phyloP scores from a whole-genome alignment of 2,113 vertebrate species.

The Corydoras sp. region DNA sequence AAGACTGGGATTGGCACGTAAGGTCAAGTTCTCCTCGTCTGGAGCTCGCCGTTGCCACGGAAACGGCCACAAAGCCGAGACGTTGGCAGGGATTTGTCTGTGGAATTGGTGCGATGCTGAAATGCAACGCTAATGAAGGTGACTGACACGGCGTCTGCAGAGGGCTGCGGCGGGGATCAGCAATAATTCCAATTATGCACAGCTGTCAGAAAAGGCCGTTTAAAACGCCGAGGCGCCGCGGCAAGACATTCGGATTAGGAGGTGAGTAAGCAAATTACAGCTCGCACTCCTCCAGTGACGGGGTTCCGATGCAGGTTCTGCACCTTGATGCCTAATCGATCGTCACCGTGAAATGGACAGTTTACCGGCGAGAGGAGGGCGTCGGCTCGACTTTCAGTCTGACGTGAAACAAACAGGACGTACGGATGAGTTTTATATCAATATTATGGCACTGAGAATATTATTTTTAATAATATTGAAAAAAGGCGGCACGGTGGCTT shows the following conservation, averaged over 20 bases:
- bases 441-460: no score
- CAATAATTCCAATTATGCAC: neutral
- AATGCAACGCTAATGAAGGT: constrained; percentile 31
- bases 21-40: constrained; percentile 13
- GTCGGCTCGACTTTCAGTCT: no score
- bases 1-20: neutral
- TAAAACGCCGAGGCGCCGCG: constrained; percentile 8
- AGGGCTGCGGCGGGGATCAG: constrained; percentile 11
- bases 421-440: no score
- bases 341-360: no score
- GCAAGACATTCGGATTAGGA: constrained; percentile 18
- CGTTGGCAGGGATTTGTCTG: constrained; percentile 22
- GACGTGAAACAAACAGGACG: no score
- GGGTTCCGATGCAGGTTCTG: neutral
- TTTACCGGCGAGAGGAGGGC: no score
- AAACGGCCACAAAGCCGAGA: constrained; percentile 33
- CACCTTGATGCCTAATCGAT: neutral
- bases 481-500: no score
- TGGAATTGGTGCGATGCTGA: constrained; percentile 30
- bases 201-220: constrained; percentile 6
- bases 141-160: constrained; percentile 23
- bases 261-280: constrained; percentile 8
- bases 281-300: neutral
- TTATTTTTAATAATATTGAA: no score
- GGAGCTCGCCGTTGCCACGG: constrained; percentile 26